These are phyloP conservation scores for Cephus cinctus DNA, from an alignment of 1,140 invertebrate species.

Conservation along the genomic window DNA sequence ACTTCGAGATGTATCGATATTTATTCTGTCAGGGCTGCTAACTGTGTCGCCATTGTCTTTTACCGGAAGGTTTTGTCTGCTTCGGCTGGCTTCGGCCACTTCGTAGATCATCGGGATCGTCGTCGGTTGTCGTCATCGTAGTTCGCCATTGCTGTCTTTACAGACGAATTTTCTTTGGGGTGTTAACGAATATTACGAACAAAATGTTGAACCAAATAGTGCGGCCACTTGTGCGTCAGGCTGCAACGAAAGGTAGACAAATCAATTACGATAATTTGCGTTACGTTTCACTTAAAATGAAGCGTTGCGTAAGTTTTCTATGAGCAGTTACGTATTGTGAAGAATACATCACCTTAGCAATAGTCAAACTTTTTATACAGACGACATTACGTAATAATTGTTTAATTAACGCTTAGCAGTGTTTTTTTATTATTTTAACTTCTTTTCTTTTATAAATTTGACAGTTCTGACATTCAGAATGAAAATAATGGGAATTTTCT, in stretches of 20 bases:
- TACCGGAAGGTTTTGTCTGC: too few relatives aligned
- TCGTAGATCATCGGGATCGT: too few relatives aligned
- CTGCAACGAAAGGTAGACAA: constrained; percentile 17
- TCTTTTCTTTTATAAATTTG: neutral
- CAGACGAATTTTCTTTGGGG: too few relatives aligned
- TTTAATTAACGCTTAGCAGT: neutral
- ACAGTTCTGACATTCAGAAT: neutral
- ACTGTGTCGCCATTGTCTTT: too few relatives aligned
- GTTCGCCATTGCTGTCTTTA: too few relatives aligned
- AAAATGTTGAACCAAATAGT: constrained; percentile 27
- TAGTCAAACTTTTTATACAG: neutral
- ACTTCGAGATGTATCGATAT: too few relatives aligned
- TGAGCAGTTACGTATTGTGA: neutral
- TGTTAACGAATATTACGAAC: constrained; percentile 8
- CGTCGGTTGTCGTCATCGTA: too few relatives aligned
- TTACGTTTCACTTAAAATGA: neutral
- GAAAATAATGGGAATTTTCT: neutral
- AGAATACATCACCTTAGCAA: neutral
- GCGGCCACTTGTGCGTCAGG: constrained; percentile 18
- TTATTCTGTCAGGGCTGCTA: too few relatives aligned
- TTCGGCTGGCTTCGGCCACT: too few relatives aligned
- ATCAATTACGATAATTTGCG: neutral
- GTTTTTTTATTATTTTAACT: neutral
- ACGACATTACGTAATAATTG: too few relatives aligned
- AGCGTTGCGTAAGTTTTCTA: neutral